Conservation (phyloP, 2,888 invertebrate species). For the Allophyes oxyacanthae region DNA sequence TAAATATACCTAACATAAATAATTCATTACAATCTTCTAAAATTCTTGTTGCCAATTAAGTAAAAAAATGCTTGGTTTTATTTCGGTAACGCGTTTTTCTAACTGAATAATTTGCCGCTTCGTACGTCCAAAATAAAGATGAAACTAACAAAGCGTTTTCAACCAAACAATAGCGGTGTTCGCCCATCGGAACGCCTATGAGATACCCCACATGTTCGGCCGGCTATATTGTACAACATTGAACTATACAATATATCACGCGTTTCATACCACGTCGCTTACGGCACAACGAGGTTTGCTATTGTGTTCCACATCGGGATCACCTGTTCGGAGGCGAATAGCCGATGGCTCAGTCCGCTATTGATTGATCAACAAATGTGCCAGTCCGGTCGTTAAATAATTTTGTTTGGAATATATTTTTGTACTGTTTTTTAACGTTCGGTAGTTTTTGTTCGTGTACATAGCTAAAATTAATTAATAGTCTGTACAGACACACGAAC, state of each 20-base stretch:
- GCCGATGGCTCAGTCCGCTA: slow-evolving; percentile 59
- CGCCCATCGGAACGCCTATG: slow-evolving; percentile 78
- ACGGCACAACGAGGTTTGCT: slow-evolving; percentile 51
- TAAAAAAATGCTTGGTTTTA: too few relatives aligned
- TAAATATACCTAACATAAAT: background rate
- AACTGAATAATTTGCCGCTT: slow-evolving; percentile 33
- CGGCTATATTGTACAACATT: slow-evolving; percentile 54
- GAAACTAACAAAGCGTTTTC: slow-evolving; percentile 68
- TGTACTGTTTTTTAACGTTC: slow-evolving; percentile 24
- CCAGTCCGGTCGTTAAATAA: slow-evolving; percentile 45
- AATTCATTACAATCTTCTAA: too few relatives aligned
- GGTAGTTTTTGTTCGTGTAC: slow-evolving; percentile 12
- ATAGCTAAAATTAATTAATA: slow-evolving; percentile 9
- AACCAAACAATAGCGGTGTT: slow-evolving; percentile 71
- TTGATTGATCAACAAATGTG: slow-evolving; percentile 63
- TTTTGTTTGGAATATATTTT: slow-evolving; percentile 49
- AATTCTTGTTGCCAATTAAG: too few relatives aligned
- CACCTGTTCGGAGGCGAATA: slow-evolving; percentile 67
- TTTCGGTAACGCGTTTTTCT: slow-evolving; percentile 1
- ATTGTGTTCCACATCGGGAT: slow-evolving; percentile 62
- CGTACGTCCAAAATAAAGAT: slow-evolving; percentile 64
- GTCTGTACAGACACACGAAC: slow-evolving; percentile 6
- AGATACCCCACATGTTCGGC: slow-evolving; percentile 76
- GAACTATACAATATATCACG: slow-evolving; percentile 46
- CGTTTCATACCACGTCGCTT: slow-evolving; percentile 35